Percentiles rank a stretch among this genome's conserved stretches.
These are phyloP conservation scores for Martes flavigula DNA, from an alignment of 2,797 vertebrate genomes.

Conservation along the genomic window DNA sequence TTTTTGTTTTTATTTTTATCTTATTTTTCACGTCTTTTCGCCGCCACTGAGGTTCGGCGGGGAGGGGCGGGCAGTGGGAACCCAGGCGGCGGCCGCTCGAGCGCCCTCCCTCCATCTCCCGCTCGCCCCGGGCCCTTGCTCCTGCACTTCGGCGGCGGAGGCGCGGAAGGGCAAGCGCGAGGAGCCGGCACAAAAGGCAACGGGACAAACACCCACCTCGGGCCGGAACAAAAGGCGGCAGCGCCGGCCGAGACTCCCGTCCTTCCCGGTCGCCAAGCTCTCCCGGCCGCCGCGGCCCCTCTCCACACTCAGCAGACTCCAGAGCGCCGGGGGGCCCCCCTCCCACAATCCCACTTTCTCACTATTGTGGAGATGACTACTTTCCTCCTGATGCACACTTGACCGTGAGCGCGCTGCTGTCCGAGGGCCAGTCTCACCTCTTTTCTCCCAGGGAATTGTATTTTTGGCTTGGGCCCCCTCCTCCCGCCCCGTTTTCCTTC, in stretches of 20 bases:
- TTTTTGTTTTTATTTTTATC: neutral
- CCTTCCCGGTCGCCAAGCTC: conserved; percentile 19
- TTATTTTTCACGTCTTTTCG: conserved; percentile 24
- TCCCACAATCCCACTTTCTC: conserved; percentile 54
- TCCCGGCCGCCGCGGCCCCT: neutral
- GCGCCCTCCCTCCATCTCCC: conserved; percentile 49
- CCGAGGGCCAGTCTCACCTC: conserved; percentile 84
- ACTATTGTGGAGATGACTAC: conserved; percentile 72
- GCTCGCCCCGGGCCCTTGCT: conserved; percentile 60
- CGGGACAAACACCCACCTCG: conserved; percentile 78
- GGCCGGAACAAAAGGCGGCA: conserved; percentile 81
- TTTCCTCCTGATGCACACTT: conserved; percentile 80
- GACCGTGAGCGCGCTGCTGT: conserved; percentile 82
- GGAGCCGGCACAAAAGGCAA: conserved; percentile 77
- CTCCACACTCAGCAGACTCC: neutral
- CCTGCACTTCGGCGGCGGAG: conserved; percentile 65
- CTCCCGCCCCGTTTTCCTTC: conserved; percentile 51
- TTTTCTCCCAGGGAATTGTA: conserved; percentile 70
- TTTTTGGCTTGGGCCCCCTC: conserved; percentile 51
- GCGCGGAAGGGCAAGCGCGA: conserved; percentile 61
- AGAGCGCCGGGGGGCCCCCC: conserved; percentile 10
- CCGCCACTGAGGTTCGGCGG: neutral
- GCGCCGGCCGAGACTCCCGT: conserved; percentile 52
- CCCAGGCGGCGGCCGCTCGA: neutral
- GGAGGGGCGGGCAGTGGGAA: conserved; percentile 49